These are phyloP conservation scores for Hydriomena furcata DNA, from an alignment of 2,888 invertebrate species.

Conservation along the genomic window DNA sequence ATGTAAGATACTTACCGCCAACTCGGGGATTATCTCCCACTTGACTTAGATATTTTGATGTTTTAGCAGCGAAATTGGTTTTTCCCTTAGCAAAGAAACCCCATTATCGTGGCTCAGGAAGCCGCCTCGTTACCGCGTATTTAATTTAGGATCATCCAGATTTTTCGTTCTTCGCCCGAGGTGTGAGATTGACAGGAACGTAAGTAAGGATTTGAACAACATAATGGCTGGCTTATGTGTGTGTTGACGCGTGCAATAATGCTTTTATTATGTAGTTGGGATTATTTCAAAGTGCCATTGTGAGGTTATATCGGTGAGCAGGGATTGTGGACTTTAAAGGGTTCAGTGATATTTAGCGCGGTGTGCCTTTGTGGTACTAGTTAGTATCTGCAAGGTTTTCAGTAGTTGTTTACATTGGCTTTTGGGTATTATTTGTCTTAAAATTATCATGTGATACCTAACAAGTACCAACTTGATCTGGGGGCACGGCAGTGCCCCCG, in stretches of 20 bases:
- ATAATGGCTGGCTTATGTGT: constrained; percentile 50
- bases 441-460: background rate
- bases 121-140: constrained; percentile 63
- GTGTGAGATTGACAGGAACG: constrained; percentile 62
- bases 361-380: constrained; percentile 11
- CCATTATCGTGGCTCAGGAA: constrained; percentile 61
- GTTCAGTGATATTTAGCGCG: constrained; percentile 22
- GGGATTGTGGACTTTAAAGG: constrained; percentile 31
- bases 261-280: constrained; percentile 33
- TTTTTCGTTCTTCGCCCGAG: constrained; percentile 55
- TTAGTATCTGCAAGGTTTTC: constrained; percentile 9
- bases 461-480: too few species aligned
- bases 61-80: constrained; percentile 71
- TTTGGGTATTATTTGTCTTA: background rate
- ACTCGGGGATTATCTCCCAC: constrained; percentile 63
- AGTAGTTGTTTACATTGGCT: background rate
- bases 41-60: constrained; percentile 73
- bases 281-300: constrained; percentile 37
- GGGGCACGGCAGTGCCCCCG: too few species aligned
- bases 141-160: constrained; percentile 73
- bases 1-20: constrained; percentile 59
- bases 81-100: constrained; percentile 67
- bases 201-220: constrained; percentile 56
- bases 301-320: constrained; percentile 36
- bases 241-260: constrained; percentile 42